phyloP scores from a whole-genome alignment of 64 coral and sea anemone species.

The Anthopleura sola region DNA sequence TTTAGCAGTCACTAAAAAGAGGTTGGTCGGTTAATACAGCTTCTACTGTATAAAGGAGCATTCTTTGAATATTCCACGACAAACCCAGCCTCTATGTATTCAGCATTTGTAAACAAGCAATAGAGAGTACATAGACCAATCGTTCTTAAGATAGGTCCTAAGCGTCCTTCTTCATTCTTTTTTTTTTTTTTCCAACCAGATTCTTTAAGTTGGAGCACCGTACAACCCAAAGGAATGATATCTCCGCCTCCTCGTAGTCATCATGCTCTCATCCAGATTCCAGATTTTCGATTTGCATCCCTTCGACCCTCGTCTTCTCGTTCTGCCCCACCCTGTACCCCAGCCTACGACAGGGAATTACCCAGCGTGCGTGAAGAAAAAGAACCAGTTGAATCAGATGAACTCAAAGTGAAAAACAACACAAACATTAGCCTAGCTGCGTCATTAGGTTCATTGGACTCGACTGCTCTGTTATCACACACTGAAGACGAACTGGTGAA shows the following conservation, averaged over 20 bases:
- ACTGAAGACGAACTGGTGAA: not conserved
- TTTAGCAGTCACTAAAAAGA: no score
- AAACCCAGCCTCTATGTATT: no score
- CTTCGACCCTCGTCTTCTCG: slow-evolving; percentile 64
- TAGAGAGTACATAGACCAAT: no score
- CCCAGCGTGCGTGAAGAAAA: not conserved
- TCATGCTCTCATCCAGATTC: slow-evolving; percentile 40
- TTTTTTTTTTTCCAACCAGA: slow-evolving; percentile 7
- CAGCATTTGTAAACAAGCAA: no score
- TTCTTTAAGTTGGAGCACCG: slow-evolving; percentile 57
- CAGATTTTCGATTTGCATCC: slow-evolving; percentile 49
- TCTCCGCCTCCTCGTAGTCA: slow-evolving; percentile 71
- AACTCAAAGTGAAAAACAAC: not conserved
- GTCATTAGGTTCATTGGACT: slow-evolving; percentile 72
- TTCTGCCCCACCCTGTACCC: slow-evolving; percentile 79
- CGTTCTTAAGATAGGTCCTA: not conserved
- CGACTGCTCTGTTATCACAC: slow-evolving; percentile 30
- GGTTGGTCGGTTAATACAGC: no score
- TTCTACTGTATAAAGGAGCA: no score
- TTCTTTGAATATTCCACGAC: no score
- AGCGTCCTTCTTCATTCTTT: not conserved
- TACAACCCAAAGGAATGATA: slow-evolving; percentile 60
- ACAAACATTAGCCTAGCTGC: slow-evolving; percentile 13
- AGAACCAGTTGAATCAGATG: not conserved
- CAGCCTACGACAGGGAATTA: slow-evolving; percentile 22